Conservation (phyloP, 1,140 invertebrate species). For the Spodoptera litura region DNA sequence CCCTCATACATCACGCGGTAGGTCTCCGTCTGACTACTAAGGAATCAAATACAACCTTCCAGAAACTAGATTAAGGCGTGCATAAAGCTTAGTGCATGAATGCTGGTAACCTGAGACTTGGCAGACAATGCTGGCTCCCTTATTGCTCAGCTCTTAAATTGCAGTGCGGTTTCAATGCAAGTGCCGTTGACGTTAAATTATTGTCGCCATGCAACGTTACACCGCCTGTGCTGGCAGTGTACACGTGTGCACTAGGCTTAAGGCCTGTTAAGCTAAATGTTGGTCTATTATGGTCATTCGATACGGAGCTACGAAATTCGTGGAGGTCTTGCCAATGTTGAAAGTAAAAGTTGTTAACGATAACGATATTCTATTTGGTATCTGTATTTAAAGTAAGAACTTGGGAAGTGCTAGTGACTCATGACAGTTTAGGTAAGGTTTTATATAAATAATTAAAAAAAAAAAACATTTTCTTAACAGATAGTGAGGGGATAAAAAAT, state of each 20-base stretch:
- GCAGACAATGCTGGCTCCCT: slow-evolving; percentile 80
- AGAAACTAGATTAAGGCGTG: slow-evolving; percentile 70
- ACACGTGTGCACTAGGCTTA: slow-evolving; percentile 77
- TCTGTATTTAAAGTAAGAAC: too few relatives aligned
- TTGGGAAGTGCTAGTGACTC: too few relatives aligned
- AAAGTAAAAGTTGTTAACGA: slow-evolving; percentile 16
- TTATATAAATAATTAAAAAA: too few relatives aligned
- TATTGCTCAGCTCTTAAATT: slow-evolving; percentile 84
- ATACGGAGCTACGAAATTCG: slow-evolving; percentile 25
- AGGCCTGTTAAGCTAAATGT: slow-evolving; percentile 60
- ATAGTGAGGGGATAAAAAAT: too few relatives aligned
- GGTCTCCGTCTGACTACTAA: slow-evolving; percentile 46
- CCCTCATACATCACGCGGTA: slow-evolving; percentile 56
- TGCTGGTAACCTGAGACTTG: slow-evolving; percentile 75
- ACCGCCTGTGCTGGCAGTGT: slow-evolving; percentile 63
- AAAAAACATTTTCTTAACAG: too few relatives aligned
- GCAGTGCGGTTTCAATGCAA: slow-evolving; percentile 83
- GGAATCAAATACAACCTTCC: slow-evolving; percentile 52
- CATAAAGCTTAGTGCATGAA: slow-evolving; percentile 72
- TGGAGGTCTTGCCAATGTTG: background rate
- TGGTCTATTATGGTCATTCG: slow-evolving; percentile 59
- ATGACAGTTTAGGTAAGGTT: too few relatives aligned
- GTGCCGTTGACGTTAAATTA: slow-evolving; percentile 82
- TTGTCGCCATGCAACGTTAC: slow-evolving; percentile 77
- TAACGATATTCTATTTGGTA: too few relatives aligned